Evolutionary conservation across 2,797 vertebrate species (phyloP), one percentile per base, ranked within the genome.

Genomic region (Thamnophis elegans): DNA sequence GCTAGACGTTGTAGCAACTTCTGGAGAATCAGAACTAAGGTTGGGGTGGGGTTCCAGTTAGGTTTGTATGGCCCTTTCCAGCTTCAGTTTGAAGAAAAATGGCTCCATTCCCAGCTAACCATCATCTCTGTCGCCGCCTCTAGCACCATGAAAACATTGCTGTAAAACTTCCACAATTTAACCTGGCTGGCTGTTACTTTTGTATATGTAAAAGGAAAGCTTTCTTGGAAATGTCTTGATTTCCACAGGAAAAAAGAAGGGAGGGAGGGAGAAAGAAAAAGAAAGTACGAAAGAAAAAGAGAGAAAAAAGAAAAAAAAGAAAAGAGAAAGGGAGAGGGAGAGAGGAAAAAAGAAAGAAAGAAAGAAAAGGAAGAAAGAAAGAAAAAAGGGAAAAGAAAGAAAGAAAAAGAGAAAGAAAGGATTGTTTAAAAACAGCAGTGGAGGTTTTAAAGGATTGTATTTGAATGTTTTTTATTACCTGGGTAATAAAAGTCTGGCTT

Each of bases 401-500:
- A 28, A 28, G 11, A 28, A 28, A 59, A 4, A 12, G 54, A 2
- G 9, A 2, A 4, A 60, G 1, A 1, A 12, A 59, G 20, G 26
- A 14, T 32, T 68, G 62, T 32, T 68, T 68, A n/a, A 32, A 73
- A 73, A 5, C 32, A 36, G 7, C 8, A 94, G 93, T 94, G 94
- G 93, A 62, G 65, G 25, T 68, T 3, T 51, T 51, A 85, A 73
- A 78, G 53, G 28, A 89, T 90, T 91, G 93, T 94, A 94, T 68
- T 93, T 93, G 94, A 95, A 91, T 94, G 94, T 90, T 88, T 95
- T 97, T 97, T 96, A 97, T 95, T 95, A 96, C 85, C 26, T 92
- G 87, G 4, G 94, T 93, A 93, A 88, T 95, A 96, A 97, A 96
- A 88, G 94, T 94, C 92, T 89, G 68, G 73, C 95, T 96, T 94